phyloP scores from a whole-genome alignment of 2,113 vertebrate genomes.

The Polyodon spathula region DNA sequence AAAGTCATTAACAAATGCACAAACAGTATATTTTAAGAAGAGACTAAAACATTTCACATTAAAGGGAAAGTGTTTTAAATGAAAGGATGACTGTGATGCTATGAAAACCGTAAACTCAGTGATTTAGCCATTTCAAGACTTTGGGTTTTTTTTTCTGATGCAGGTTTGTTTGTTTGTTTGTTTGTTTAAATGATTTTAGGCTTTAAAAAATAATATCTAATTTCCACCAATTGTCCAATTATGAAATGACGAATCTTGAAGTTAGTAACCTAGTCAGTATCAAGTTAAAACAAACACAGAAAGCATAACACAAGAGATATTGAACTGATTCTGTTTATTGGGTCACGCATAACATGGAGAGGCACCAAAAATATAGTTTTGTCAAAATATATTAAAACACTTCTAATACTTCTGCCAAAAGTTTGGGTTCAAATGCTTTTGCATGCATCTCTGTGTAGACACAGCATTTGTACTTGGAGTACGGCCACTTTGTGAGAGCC shows the following conservation, averaged over 20 bases:
- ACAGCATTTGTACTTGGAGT: conserved; percentile 7
- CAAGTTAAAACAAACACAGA: background rate
- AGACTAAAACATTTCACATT: no score
- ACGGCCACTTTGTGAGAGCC: background rate
- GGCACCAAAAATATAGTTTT: conserved; percentile 3
- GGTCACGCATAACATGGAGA: background rate
- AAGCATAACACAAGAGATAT: background rate
- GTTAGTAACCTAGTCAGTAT: background rate
- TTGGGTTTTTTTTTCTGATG: no score
- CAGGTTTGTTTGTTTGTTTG: no score
- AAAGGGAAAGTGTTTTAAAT: no score
- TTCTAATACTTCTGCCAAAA: conserved; percentile 7
- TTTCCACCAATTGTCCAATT: no score
- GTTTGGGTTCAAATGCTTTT: conserved; percentile 6
- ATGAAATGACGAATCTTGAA: background rate
- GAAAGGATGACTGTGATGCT: no score
- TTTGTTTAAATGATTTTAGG: no score
- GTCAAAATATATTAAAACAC: background rate
- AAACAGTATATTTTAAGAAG: no score
- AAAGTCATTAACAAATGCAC: no score
- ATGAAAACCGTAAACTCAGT: no score
- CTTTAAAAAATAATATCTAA: no score
- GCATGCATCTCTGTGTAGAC: background rate
- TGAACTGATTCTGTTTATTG: conserved; percentile 1
- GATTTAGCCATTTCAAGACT: no score